These are phyloP conservation scores for Malacoctenus gilli DNA, from an alignment of 2,797 vertebrate genomes.

Conservation along the genomic window DNA sequence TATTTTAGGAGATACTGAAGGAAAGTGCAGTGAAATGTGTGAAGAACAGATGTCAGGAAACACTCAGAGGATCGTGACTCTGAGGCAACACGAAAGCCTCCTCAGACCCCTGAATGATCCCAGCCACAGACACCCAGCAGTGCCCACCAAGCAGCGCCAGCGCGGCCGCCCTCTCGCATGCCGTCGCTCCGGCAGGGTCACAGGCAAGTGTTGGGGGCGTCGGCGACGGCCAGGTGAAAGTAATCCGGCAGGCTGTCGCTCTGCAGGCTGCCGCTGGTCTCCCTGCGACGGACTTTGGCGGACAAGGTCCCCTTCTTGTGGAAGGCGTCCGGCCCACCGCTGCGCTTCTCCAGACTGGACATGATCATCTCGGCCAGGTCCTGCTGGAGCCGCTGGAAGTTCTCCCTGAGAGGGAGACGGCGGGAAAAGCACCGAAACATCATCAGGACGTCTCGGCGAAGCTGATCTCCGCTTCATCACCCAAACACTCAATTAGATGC, in stretches of 20 bases:
- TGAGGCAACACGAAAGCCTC: neutral
- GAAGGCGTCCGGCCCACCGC: constrained; percentile 57
- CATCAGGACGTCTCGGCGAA: no score
- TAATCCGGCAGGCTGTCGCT: constrained; percentile 86
- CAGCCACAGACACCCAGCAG: neutral
- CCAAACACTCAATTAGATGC: no score
- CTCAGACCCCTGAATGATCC: neutral
- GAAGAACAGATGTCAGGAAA: neutral
- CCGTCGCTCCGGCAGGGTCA: constrained; percentile 34
- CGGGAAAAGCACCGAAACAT: no score
- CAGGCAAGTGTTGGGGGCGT: constrained; percentile 77
- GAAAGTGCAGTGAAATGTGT: neutral
- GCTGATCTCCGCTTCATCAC: no score
- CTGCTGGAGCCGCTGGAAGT: constrained; percentile 91
- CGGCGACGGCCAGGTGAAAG: constrained; percentile 87
- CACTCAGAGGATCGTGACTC: neutral
- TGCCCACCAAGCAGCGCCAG: neutral
- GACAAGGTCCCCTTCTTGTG: constrained; percentile 77
- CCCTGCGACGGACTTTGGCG: constrained; percentile 81
- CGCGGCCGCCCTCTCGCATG: neutral
- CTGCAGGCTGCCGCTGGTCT: constrained; percentile 72
- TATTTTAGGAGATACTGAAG: no score
- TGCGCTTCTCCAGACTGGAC: constrained; percentile 82
- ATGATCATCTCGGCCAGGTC: constrained; percentile 93
- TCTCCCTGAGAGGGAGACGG: constrained; percentile 83